These are phyloP conservation scores for Chloroceryle aenea DNA, from an alignment of 2,113 vertebrate species.

Conservation along the genomic window DNA sequence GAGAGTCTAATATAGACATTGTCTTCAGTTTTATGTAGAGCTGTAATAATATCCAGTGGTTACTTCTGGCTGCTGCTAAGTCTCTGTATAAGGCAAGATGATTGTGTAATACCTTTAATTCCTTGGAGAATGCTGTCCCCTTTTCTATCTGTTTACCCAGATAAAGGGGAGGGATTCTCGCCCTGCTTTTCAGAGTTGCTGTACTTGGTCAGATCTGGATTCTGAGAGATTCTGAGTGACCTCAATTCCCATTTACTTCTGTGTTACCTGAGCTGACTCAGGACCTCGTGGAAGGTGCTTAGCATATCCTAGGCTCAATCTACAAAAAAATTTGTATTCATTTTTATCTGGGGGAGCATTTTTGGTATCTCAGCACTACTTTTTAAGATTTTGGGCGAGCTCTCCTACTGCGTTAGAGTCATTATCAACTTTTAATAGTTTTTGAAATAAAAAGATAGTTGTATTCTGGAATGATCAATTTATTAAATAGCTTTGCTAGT, in stretches of 20 bases:
- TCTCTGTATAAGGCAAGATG: background rate
- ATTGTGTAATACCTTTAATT: slow-evolving; percentile 6
- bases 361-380: slow-evolving; percentile 17
- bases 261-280: background rate
- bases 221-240: background rate
- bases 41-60: slow-evolving; percentile 11
- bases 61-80: slow-evolving; percentile 20
- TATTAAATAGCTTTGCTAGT: slow-evolving; percentile 73
- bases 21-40: slow-evolving; percentile 15
- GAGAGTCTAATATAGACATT: slow-evolving; percentile 8
- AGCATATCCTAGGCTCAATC: background rate
- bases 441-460: slow-evolving; percentile 63
- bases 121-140: background rate
- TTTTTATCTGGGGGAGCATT: background rate
- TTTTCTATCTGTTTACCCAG: background rate
- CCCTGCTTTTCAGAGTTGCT: background rate
- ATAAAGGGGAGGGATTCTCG: background rate
- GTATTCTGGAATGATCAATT: slow-evolving; percentile 68
- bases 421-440: slow-evolving; percentile 51
- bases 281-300: background rate
- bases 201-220: background rate
- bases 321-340: background rate
- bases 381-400: slow-evolving; percentile 42
- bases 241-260: background rate
- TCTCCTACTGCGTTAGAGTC: background rate